These are phyloP conservation scores for Drosophila nikananu DNA, from an alignment of 1,140 invertebrate species.

Conservation along the genomic window DNA sequence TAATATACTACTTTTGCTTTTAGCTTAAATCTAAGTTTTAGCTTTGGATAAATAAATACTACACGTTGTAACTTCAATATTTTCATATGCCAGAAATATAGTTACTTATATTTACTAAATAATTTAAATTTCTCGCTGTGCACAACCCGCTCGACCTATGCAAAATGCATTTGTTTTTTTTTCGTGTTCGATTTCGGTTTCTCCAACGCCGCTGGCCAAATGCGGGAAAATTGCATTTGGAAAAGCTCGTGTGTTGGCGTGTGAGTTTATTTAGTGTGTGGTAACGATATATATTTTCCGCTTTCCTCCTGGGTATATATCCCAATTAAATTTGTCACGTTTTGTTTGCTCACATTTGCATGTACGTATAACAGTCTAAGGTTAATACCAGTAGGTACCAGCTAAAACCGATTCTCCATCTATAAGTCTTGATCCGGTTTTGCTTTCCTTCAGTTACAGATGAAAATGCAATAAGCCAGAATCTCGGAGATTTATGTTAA, in stretches of 20 bases:
- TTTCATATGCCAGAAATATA: neutral
- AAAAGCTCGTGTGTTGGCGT: constrained; percentile 19
- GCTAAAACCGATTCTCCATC: constrained; percentile 9
- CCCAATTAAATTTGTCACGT: constrained; percentile 60
- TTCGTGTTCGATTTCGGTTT: constrained; percentile 17
- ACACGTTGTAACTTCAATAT: neutral
- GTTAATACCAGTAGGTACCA: constrained; percentile 27
- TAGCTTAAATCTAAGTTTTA: too few relatives aligned
- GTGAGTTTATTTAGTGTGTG: constrained; percentile 8
- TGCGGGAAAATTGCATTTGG: constrained; percentile 15
- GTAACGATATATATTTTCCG: constrained; percentile 19
- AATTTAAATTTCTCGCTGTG: neutral
- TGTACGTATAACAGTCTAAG: constrained; percentile 15
- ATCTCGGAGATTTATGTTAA: constrained; percentile 23
- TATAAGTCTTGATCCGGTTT: constrained; percentile 29
- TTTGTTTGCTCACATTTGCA: constrained; percentile 43
- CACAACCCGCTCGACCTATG: neutral
- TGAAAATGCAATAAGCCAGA: constrained; percentile 4
- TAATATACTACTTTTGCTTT: too few relatives aligned
- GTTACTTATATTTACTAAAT: neutral
- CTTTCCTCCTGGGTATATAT: constrained; percentile 11
- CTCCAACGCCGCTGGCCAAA: neutral
- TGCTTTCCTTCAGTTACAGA: neutral
- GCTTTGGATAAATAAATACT: too few relatives aligned
- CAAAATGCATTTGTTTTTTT: constrained; percentile 25